Conservation (phyloP, 92 coral and sea anemone species). For the Epizoanthus scotinus region DNA sequence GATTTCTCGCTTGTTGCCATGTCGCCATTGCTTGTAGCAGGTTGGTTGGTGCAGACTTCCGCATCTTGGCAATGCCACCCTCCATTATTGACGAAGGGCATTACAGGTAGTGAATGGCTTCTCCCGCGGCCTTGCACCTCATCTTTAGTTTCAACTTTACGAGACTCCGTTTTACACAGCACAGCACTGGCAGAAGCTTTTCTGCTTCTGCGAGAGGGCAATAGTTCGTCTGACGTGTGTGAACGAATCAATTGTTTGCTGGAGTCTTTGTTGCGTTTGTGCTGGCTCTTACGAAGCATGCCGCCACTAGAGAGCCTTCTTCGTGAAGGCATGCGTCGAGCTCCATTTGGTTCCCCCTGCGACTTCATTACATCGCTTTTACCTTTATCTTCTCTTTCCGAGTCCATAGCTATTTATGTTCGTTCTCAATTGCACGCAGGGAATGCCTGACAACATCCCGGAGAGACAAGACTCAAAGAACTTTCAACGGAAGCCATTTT, state of each 20-base stretch:
- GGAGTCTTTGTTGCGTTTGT: background rate
- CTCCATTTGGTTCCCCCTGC: background rate
- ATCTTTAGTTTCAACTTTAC: background rate
- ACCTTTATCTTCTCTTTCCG: slow-evolving; percentile 1
- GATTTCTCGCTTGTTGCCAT: background rate
- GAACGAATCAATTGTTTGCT: slow-evolving; percentile 14
- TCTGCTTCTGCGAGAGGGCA: background rate
- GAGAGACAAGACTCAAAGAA: background rate
- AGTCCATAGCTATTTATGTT: background rate
- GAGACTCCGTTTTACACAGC: background rate
- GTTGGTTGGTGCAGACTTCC: background rate
- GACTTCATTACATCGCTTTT: background rate
- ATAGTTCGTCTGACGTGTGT: slow-evolving; percentile 11
- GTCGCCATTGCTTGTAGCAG: background rate
- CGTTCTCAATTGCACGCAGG: background rate
- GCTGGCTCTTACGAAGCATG: slow-evolving; percentile 29
- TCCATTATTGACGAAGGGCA: background rate
- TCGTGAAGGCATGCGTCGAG: slow-evolving; percentile 27
- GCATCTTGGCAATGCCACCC: background rate
- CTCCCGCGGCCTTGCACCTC: slow-evolving; percentile 13
- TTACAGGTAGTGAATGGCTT: slow-evolving; percentile 14
- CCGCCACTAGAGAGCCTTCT: slow-evolving; percentile 34
- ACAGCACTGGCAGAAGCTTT: background rate
- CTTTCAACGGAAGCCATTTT: slow-evolving; percentile 32
- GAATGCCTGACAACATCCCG: background rate